Percentiles rank a stretch among this genome's conserved stretches.
phyloP scores from a whole-genome alignment of 2,888 invertebrate species.

The Orthosia gothica region DNA sequence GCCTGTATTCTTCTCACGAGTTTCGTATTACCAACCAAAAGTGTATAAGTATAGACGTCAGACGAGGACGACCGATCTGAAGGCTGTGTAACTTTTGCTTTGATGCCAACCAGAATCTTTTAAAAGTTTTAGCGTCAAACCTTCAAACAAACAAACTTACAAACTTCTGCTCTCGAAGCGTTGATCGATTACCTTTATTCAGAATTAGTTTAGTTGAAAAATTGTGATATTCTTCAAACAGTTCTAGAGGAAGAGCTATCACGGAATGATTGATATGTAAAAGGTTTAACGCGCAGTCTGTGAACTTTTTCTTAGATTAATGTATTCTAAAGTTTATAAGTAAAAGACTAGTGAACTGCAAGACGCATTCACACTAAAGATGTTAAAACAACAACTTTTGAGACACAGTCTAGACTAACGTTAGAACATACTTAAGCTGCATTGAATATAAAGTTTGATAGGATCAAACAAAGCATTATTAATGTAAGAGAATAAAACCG shows the following conservation, averaged over 20 bases:
- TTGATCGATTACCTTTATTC: slow-evolving; percentile 76
- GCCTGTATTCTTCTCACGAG: slow-evolving; percentile 81
- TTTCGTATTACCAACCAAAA: slow-evolving; percentile 75
- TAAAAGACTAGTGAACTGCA: slow-evolving; percentile 19
- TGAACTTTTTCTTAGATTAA: slow-evolving; percentile 18
- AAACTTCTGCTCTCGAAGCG: slow-evolving; percentile 70
- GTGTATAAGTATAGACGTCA: slow-evolving; percentile 71
- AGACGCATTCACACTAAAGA: slow-evolving; percentile 20
- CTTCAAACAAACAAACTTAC: slow-evolving; percentile 65
- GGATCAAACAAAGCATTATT: slow-evolving; percentile 6
- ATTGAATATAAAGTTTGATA: slow-evolving; percentile 22
- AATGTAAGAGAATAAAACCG: not conserved
- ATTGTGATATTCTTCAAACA: slow-evolving; percentile 45
- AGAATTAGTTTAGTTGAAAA: slow-evolving; percentile 68
- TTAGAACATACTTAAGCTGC: slow-evolving; percentile 16
- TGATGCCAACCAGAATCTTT: slow-evolving; percentile 72
- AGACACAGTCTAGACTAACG: slow-evolving; percentile 54
- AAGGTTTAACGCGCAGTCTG: slow-evolving; percentile 18
- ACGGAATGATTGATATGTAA: slow-evolving; percentile 28
- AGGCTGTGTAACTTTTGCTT: slow-evolving; percentile 74
- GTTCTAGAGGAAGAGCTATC: slow-evolving; percentile 26
- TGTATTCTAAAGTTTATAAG: slow-evolving; percentile 34
- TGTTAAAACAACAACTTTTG: slow-evolving; percentile 31
- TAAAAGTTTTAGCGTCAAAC: slow-evolving; percentile 73
- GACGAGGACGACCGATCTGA: slow-evolving; percentile 65